Base-by-base conservation (phyloP, 2,797 vertebrate species). In the Coregonus sp. region DNA sequence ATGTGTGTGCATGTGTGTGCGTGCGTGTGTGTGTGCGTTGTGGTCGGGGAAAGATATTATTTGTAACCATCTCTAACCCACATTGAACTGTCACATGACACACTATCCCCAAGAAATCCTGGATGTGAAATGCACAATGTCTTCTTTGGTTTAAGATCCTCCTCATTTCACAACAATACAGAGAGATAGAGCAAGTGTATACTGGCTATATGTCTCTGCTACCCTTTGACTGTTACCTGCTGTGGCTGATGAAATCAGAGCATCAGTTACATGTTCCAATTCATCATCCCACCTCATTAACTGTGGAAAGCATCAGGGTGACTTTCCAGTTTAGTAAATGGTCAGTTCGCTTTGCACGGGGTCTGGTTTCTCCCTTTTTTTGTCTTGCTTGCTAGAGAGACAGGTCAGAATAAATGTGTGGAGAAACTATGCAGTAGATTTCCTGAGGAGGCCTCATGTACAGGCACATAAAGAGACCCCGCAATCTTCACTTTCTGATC, bases 401-500 rank as follows among this genome's bases (percentile, higher is more conserved):
- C 76, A 75, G 80, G 73, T 40, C 1, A 51, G 25, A 71, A 18
- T 71, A 72, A 78, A 82, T 51, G 76, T 70, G 78, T 78, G 74
- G 35, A 67, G 83, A 84, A 66, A 81, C 76, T 70, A 76, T 83
- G 74, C 89, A 85, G 85, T 82, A 77, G 83, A 84, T 90, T 90
- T 87, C 77, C 82, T 79, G 63, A 67, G 85, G 81, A 84, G 65
- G 81, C 75, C 81, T 84, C 52, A 74, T 74, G 82, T 77, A 78
- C 81, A 75, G 4, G 51, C 18, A 70, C 76, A 90, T 84, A 89
- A 82, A 85, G 75, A 86, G 77, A 88, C 75, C 84, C 11, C 9
- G 35, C 18, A n/a, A 90, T 91, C 84, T 87, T 83, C 74, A 73
- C 76, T 80, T 84, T 89, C 87, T 89, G 82, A 86, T 88, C 89